Evolutionary conservation across 1,140 invertebrate genomes (phyloP).

Genomic region (Cataglyphis hispanica): DNA sequence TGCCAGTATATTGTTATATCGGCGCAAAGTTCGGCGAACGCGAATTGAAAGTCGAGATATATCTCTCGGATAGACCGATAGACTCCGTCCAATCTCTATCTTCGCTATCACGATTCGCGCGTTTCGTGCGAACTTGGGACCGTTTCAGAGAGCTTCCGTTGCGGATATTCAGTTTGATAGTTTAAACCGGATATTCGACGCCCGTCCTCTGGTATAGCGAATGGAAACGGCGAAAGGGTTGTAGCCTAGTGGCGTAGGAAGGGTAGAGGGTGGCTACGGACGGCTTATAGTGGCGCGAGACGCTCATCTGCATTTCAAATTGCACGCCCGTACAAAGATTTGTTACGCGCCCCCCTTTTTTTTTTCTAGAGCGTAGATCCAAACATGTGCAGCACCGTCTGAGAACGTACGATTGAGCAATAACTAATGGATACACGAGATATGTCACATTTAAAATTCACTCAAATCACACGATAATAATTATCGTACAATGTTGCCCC

Average conservation of each 20-base stretch:
- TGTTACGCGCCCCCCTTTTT: constrained; percentile 43
- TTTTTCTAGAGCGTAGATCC: background rate
- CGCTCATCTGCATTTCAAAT: constrained; percentile 82
- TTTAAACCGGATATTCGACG: constrained; percentile 71
- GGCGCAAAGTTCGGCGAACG: constrained; percentile 2
- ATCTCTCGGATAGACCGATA: constrained; percentile 37
- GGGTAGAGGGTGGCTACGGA: constrained; percentile 14
- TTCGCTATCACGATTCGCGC: constrained; percentile 57
- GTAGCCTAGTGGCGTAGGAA: constrained; percentile 21
- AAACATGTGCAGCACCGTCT: constrained; percentile 20
- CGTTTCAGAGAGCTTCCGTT: constrained; percentile 44
- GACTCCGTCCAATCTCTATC: constrained; percentile 47
- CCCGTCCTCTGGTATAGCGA: constrained; percentile 43
- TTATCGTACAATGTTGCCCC: too few relatives aligned
- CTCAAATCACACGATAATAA: background rate
- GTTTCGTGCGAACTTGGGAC: constrained; percentile 54
- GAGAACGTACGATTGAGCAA: background rate
- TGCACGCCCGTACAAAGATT: constrained; percentile 66
- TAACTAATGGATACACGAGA: background rate
- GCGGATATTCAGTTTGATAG: constrained; percentile 65
- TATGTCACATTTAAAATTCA: background rate
- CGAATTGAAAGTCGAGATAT: constrained; percentile 60
- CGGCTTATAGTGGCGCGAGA: constrained; percentile 74
- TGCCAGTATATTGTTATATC: background rate
- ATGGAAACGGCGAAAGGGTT: constrained; percentile 62